Base-by-base conservation (phyloP, 2,797 vertebrate genomes). In the Anas bahamensis region DNA sequence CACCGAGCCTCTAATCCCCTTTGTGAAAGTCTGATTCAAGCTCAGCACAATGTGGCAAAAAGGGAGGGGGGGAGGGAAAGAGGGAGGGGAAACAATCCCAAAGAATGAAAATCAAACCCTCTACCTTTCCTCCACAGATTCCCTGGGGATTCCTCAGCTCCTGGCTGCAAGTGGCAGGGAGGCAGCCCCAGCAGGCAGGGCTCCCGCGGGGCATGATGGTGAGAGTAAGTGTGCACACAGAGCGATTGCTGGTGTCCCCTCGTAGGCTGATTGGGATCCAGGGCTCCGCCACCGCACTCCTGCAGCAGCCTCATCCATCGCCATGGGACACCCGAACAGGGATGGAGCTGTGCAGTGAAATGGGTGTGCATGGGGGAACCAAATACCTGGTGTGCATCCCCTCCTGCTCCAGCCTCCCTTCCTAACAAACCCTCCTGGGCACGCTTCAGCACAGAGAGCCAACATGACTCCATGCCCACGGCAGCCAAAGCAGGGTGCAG, bases 21-120 rank as follows among this genome's bases (percentile, higher is more conserved):
- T 97, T 97, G 97, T 96, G 95, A 97, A 92, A 84, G 83, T 74
- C 46, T 13, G 86, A 97, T 95, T 96, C 95, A 96, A 93, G 81
- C 89, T 89, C 93, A 60, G 94, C 88, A 97, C 96, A 96, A 95
- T 94, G 96, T 96, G 90, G 84, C 5, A 5, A 89, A 94, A 93
- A 86, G 79, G 93, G 89, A 65, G 66, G 88, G 84, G 75, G 87
- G 46, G 74, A 0, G 1, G 78, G 86, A 92, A 93, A 72, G 71
- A 91, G 71, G 77, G 92, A 93, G 52, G 81, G 61, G 86, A 83
- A 86, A 57, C 22, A 26, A 70, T 46, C 60, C 86, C 59, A 72
- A 71, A 72, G 93, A 88, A 90, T 76, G 82, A 78, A 85, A 91
- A 92, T 61, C 79, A 83, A 93, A n/a, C 71, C n/a, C 57, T 89